phyloP scores from a whole-genome alignment of 1,140 invertebrate genomes.

The Sinonovacula constricta region DNA sequence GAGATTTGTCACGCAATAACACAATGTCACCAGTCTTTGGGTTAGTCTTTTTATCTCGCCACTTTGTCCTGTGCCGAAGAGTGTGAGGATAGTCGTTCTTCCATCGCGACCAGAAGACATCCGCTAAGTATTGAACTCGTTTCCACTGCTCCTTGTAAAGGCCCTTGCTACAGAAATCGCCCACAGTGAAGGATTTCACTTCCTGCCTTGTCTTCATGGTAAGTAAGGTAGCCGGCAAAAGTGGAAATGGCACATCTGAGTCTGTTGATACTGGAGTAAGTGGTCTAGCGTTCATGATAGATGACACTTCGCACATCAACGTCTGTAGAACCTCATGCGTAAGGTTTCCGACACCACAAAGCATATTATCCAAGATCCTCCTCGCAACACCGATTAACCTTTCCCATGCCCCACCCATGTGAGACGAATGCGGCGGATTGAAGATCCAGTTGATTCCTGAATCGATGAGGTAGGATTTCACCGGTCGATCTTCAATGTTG shows the following conservation, averaged over 20 bases:
- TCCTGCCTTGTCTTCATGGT: background rate
- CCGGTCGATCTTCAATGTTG: conserved; percentile 37
- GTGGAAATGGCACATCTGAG: background rate
- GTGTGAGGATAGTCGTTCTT: background rate
- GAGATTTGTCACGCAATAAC: background rate
- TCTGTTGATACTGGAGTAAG: background rate
- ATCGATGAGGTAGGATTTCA: too few relatives aligned
- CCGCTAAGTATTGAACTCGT: conserved; percentile 3
- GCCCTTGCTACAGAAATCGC: background rate
- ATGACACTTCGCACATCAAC: conserved; percentile 55
- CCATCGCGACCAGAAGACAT: conserved; percentile 19
- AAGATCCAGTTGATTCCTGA: too few relatives aligned
- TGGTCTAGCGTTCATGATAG: background rate
- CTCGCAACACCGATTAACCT: conserved; percentile 58
- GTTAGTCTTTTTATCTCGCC: background rate
- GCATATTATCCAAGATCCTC: conserved; percentile 58
- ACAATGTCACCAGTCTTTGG: conserved; percentile 2
- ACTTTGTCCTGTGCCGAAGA: conserved; percentile 1
- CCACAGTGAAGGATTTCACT: background rate
- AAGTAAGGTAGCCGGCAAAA: background rate
- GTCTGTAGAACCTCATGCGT: conserved; percentile 60
- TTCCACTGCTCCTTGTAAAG: conserved; percentile 16
- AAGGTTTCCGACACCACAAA: conserved; percentile 49
- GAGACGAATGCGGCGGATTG: conserved; percentile 47
- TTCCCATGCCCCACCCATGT: conserved; percentile 63